Percentiles rank a stretch among this genome's conserved stretches.
Evolutionary conservation across 2,888 invertebrate species (phyloP).

Genomic region (Athripsodes cinereus): DNA sequence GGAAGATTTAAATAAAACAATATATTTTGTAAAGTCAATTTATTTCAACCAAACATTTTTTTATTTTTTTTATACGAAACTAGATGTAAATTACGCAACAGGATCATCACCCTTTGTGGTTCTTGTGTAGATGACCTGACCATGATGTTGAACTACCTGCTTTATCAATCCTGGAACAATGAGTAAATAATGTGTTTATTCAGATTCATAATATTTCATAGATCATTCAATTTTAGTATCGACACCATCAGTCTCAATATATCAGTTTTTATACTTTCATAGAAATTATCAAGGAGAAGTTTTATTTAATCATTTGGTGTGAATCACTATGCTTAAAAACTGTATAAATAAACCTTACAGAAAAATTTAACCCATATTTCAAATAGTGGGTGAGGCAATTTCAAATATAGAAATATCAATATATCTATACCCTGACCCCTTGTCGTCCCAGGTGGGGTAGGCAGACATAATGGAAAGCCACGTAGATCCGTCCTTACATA

Average conservation of each 20-base stretch:
- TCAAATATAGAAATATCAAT: no score
- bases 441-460: no score
- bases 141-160: conserved; percentile 93
- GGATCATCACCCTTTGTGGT: conserved; percentile 92
- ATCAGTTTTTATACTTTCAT: conserved; percentile 44
- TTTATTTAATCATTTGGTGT: conserved; percentile 30
- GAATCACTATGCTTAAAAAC: no score
- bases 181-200: conserved; percentile 5
- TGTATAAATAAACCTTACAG: no score
- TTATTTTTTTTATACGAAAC: conserved; percentile 18
- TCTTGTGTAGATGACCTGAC: conserved; percentile 95
- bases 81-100: conserved; percentile 52
- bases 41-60: conserved; percentile 18
- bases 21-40: conserved; percentile 11
- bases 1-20: conserved; percentile 12
- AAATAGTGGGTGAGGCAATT: no score
- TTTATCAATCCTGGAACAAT: conserved; percentile 76
- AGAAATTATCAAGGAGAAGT: conserved; percentile 28
- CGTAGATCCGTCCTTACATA: no score
- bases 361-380: no score
- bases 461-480: no score
- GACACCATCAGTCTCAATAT: conserved; percentile 54
- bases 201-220: neutral
- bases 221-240: neutral
- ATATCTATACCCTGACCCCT: no score